phyloP scores from a whole-genome alignment of 2,888 invertebrate genomes.

The Archips crataeganus region DNA sequence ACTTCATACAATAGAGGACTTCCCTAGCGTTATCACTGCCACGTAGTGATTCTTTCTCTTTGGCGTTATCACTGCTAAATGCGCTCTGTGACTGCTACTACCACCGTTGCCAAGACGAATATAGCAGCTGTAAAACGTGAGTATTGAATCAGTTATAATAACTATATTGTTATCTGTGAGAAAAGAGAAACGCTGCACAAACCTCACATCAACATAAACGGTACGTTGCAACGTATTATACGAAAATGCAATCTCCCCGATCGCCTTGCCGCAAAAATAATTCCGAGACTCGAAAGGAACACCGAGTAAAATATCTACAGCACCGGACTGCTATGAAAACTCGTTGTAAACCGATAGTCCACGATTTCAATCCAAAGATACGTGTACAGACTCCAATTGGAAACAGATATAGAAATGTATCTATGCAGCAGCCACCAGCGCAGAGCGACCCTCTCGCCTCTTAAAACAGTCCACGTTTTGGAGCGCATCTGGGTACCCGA shows the following conservation, averaged over 20 bases:
- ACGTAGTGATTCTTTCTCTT: too few relatives aligned
- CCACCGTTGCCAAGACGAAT: too few relatives aligned
- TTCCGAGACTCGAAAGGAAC: constrained; percentile 30
- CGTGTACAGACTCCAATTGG: constrained; percentile 53
- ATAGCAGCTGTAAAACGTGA: too few relatives aligned
- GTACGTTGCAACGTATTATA: constrained; percentile 36
- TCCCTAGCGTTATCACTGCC: too few relatives aligned
- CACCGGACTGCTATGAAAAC: constrained; percentile 47
- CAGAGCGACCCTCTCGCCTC: constrained; percentile 22
- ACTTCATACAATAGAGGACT: too few relatives aligned
- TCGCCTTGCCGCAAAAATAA: constrained; percentile 42
- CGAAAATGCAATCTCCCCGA: constrained; percentile 40
- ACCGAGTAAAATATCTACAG: constrained; percentile 38
- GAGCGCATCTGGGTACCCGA: constrained; percentile 3
- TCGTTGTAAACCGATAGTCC: constrained; percentile 58
- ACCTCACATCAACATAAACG: constrained; percentile 4
- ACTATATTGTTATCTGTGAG: too few relatives aligned
- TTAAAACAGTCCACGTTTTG: not conserved
- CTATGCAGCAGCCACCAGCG: constrained; percentile 26
- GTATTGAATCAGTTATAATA: too few relatives aligned
- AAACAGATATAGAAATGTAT: constrained; percentile 36
- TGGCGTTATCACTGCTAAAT: too few relatives aligned
- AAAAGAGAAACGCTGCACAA: not conserved
- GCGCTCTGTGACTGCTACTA: too few relatives aligned
- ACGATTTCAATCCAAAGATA: constrained; percentile 61